Evolutionary conservation across 2,797 vertebrate species (phyloP), one percentile per base, ranked within the genome.

Genomic region (Lerista edwardsae): DNA sequence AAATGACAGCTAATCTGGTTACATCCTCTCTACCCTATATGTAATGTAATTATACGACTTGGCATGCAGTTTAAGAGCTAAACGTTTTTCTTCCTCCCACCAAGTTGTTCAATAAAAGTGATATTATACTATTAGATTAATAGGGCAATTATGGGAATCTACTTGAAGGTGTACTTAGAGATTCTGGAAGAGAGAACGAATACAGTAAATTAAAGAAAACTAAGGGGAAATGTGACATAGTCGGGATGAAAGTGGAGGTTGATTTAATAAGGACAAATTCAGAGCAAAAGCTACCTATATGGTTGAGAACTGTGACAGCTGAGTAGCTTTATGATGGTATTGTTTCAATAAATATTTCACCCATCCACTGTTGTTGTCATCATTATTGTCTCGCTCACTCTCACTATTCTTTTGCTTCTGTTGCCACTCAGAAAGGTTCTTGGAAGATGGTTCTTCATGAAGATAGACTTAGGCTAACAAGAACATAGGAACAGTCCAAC

Each of bases 1-100:
- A 85, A 92, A 87, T 83, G 21, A 72, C 11, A 84, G 4, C 29
- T 61, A 76, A 92, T 86, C 12, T 80, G 79, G 15, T 90, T 93
- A 84, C 4, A 87, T 31, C 1, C 65, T 87, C 92, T 90, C 85
- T 90, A 67, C 89, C 21, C 4, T 36, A 23, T 69, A 6, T 6
- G 3, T 34, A 79, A 87, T 72, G 1, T 64, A 85, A 88, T 88
- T 92, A 90, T 51, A 87, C 39, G 12, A 90, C 76, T 64, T 41
- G 29, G 25, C 67, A 82, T 61, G 89, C 81, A 85, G 84, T 88
- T 88, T 79, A 85, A 88, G 61, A 86, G 29, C 55, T 77, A 89
- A 87, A 75, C 47, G 3, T 3, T 78, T 80, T 85, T 62, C 8
- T 17, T 82, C 23, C 55, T 85, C 82, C 17, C 11, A 87, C 36